Base-by-base conservation (phyloP, 2,113 vertebrate genomes). In the Speoplatyrhinus poulsoni region DNA sequence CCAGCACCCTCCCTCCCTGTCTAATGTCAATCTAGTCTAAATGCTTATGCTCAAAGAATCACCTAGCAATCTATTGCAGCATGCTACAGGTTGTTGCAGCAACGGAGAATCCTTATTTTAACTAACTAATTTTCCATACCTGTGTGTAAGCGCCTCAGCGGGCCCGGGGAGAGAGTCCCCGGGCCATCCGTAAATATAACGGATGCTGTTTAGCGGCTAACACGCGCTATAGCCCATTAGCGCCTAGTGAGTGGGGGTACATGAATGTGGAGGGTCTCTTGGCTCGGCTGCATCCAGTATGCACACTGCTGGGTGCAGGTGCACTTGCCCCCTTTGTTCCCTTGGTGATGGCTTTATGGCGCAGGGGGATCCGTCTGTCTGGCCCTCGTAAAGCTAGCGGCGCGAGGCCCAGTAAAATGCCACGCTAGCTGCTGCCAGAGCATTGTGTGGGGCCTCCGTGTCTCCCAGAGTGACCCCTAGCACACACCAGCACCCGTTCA, bases 281-380 rank as follows among this genome's bases (percentile, higher is more conserved):
- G 88, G 83, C 79, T 82, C 67, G 76, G 81, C 82, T 90, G 89
- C 87, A 86, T 85, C 72, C 83, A 80, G 83, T 69, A 66, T 71
- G 80, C 73, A 77, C 78, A 83, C 91, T 47, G 79, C 91, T 86
- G 91, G 82, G 91, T 86, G 91, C 92, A 93, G 92, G 92, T 93
- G 89, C 90, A 91, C 90, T 90, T 90, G 89, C 87, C 87, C 83
- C 81, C 89, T 90, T 92, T 93, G 90, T 92, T 88, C 79, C 73
- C 77, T 87, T 82, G 83, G 88, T 89, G 90, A 91, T 90, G 87
- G 88, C 86, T 92, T 92, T 92, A 91, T 81, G 82, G 91, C 58
- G 57, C 89, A 76, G 89, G 85, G 88, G 85, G 91, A 89, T 90
- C 89, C 68, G 83, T 88, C 90, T 86, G 87, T 85, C 87, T 89